Conservation (phyloP, 2,113 vertebrate species). For the Bos javanicus region DNA sequence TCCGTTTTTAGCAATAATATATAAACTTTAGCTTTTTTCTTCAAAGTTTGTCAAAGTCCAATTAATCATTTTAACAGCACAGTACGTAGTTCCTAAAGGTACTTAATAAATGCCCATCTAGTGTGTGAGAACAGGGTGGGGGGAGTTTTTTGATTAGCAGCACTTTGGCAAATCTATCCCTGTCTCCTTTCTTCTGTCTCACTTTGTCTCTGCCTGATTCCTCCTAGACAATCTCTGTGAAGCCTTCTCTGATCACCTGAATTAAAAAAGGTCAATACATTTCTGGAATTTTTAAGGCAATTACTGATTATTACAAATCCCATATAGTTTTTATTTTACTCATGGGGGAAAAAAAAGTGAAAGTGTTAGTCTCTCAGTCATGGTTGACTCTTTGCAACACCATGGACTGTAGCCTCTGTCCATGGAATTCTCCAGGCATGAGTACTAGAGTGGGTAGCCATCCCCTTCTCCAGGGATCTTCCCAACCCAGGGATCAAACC, state of each 20-base stretch:
- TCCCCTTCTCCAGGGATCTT: not conserved
- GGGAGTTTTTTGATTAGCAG: not conserved
- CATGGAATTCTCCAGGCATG: not conserved
- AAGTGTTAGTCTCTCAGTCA: not conserved
- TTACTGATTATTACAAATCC: not conserved
- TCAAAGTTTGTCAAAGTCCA: not conserved
- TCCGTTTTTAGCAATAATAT: not conserved
- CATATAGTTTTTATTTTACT: not conserved
- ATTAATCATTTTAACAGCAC: not conserved
- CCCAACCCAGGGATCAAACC: not conserved
- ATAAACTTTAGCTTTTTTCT: not conserved
- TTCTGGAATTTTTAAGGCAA: not conserved
- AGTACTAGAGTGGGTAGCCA: not conserved
- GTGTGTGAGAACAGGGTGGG: not conserved
- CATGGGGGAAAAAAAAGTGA: not conserved
- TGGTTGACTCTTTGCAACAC: not conserved
- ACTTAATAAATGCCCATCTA: not conserved
- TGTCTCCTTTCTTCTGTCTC: not conserved
- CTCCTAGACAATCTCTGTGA: not conserved
- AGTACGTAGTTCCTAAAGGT: not conserved
- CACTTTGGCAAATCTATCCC: not conserved
- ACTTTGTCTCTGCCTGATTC: not conserved
- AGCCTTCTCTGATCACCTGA: not conserved
- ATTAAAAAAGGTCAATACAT: not conserved
- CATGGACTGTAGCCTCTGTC: not conserved